Percentiles rank a stretch among this genome's conserved stretches.
Evolutionary conservation across 1,140 invertebrate species (phyloP).

Genomic region (Lordiphosa mommai): DNA sequence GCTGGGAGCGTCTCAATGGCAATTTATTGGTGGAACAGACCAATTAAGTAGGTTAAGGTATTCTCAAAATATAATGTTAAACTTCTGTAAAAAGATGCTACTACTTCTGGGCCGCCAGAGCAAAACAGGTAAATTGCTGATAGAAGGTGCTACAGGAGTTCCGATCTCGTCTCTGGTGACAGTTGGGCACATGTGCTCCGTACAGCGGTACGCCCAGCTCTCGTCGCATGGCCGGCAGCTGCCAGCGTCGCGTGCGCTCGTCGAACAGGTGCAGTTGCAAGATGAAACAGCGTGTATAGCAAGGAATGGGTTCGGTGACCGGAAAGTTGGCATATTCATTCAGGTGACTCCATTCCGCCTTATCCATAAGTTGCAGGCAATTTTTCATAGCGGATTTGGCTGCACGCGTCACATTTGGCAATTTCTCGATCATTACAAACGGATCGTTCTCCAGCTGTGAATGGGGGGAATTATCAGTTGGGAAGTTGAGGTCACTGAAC

Average conservation of each 20-base stretch:
- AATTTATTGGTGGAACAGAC: conserved; percentile 13
- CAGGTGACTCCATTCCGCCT: conserved; percentile 43
- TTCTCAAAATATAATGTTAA: background rate
- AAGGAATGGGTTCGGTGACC: conserved; percentile 60
- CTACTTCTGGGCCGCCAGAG: conserved; percentile 21
- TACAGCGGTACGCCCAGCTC: conserved; percentile 46
- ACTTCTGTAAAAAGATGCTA: background rate
- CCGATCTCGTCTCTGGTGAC: conserved; percentile 25
- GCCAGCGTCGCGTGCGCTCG: conserved; percentile 52
- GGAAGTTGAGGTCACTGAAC: conserved; percentile 23
- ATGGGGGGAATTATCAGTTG: background rate
- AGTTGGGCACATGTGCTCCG: conserved; percentile 16
- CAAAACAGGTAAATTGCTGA: conserved; percentile 65
- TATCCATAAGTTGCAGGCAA: conserved; percentile 49
- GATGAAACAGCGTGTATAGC: conserved; percentile 62
- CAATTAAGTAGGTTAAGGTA: background rate
- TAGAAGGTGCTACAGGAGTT: conserved; percentile 56
- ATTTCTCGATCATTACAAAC: conserved; percentile 59
- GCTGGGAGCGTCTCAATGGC: conserved; percentile 62
- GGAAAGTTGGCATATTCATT: conserved; percentile 39
- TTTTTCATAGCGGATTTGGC: conserved; percentile 68
- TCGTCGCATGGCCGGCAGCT: conserved; percentile 37
- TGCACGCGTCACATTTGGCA: conserved; percentile 35
- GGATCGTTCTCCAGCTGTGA: conserved; percentile 64
- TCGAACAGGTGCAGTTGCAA: conserved; percentile 49